Conservation (phyloP, 1,140 invertebrate genomes). For the Drosophila seguyi region DNA sequence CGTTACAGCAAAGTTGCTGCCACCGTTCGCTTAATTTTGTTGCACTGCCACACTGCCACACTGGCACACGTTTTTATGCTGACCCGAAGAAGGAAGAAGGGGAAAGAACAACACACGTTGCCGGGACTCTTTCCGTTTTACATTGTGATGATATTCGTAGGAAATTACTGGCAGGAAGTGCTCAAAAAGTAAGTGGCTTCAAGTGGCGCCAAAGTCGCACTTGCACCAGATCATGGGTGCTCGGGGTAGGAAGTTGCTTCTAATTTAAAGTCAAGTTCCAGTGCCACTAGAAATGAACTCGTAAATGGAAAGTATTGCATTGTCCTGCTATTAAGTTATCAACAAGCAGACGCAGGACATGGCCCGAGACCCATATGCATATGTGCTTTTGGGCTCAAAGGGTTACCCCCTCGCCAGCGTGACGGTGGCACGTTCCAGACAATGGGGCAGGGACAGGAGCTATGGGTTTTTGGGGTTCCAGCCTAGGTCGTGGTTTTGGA, state of each 20-base stretch:
- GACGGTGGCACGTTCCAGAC: conserved; percentile 14
- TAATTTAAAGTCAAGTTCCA: conserved; percentile 45
- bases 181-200: conserved; percentile 5
- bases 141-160: conserved; percentile 26
- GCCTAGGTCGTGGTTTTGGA: conserved; percentile 42
- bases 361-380: conserved; percentile 42
- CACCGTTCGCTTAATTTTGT: conserved; percentile 65
- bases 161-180: conserved; percentile 38
- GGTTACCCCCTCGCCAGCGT: conserved; percentile 21
- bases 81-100: too few species aligned
- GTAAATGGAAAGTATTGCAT: conserved; percentile 73
- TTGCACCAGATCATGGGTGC: conserved; percentile 10
- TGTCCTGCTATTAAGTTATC: conserved; percentile 79
- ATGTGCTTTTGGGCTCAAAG: conserved; percentile 15
- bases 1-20: conserved; percentile 74
- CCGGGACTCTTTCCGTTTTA: conserved; percentile 42
- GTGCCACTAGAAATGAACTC: conserved; percentile 63
- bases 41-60: conserved; percentile 26
- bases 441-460: neutral
- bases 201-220: neutral
- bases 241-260: neutral
- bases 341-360: conserved; percentile 51
- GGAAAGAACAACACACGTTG: too few species aligned
- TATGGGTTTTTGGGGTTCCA: conserved; percentile 5
- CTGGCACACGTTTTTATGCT: conserved; percentile 66